Conservation (phyloP, 23 tunicate genomes). For the Oikopleura albicans region DNA sequence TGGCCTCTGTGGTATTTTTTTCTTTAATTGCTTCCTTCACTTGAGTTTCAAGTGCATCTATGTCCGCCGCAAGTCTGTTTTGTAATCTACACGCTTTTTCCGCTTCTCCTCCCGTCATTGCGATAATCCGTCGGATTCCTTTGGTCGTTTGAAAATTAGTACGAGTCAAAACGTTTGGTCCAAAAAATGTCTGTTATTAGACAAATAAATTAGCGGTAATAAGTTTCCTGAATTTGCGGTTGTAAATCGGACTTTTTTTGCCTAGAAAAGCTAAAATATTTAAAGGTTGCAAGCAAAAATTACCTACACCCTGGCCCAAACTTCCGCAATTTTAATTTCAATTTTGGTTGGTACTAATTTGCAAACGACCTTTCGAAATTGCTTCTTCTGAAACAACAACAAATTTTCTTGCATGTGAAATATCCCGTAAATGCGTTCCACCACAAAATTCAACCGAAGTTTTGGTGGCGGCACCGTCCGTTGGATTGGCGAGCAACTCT, state of each 20-base stretch:
- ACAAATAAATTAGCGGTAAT: too few species aligned
- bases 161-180: too few species aligned
- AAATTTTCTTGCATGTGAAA: constrained; percentile 38
- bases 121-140: constrained; percentile 84
- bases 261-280: too few species aligned
- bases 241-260: too few species aligned
- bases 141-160: too few species aligned
- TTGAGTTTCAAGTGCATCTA: constrained; percentile 3
- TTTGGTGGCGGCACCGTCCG: constrained; percentile 31
- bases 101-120: constrained; percentile 75
- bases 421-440: constrained; percentile 61
- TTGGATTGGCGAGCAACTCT: constrained; percentile 30
- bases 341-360: too few species aligned
- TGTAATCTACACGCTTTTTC: constrained; percentile 25
- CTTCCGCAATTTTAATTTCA: too few species aligned
- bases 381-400: constrained; percentile 66
- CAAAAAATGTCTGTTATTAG: too few species aligned
- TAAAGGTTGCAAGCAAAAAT: too few species aligned
- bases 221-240: too few species aligned
- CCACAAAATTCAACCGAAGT: constrained; percentile 95
- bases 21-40: constrained; percentile 17
- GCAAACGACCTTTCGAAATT: constrained; percentile 73
- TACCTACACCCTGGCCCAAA: too few species aligned
- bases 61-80: constrained; percentile 21
- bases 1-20: constrained; percentile 14